Conservation (phyloP, 2,888 invertebrate genomes). For the Platycheirus rosarum region DNA sequence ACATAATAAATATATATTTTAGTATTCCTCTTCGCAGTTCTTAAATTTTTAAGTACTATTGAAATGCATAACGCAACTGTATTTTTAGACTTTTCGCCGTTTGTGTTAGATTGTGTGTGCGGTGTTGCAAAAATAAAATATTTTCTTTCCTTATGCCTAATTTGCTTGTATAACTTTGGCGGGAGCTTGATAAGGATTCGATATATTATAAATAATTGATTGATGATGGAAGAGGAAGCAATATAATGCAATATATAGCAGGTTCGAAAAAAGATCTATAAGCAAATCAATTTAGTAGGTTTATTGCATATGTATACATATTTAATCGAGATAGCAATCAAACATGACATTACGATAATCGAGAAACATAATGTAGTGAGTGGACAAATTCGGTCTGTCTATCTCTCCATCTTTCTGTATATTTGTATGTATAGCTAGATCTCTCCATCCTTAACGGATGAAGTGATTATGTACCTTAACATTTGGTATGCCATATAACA, state of each 20-base stretch:
- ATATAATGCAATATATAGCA: not conserved
- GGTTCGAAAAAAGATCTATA: too few species aligned
- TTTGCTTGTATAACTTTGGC: not conserved
- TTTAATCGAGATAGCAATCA: too few species aligned
- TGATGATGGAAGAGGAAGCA: conserved; percentile 12
- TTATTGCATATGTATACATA: too few species aligned
- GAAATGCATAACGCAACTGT: conserved; percentile 38
- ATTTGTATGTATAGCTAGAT: too few species aligned
- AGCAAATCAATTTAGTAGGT: too few species aligned
- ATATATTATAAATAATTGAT: conserved; percentile 18
- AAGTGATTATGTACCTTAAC: too few species aligned
- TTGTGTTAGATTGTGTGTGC: not conserved
- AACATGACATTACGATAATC: too few species aligned
- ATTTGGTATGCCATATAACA: too few species aligned
- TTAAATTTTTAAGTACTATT: conserved; percentile 10
- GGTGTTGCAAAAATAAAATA: conserved; percentile 1
- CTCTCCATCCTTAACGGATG: too few species aligned
- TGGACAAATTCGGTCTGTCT: too few species aligned
- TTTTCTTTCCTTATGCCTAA: conserved; percentile 10
- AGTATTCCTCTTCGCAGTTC: not conserved
- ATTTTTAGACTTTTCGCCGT: conserved; percentile 28
- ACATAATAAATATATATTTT: conserved; percentile 10
- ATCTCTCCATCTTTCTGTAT: too few species aligned
- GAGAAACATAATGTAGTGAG: too few species aligned
- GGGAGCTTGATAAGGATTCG: conserved; percentile 3